Conservation (phyloP, 2,797 vertebrate species). For the Onychomys torridus region DNA sequence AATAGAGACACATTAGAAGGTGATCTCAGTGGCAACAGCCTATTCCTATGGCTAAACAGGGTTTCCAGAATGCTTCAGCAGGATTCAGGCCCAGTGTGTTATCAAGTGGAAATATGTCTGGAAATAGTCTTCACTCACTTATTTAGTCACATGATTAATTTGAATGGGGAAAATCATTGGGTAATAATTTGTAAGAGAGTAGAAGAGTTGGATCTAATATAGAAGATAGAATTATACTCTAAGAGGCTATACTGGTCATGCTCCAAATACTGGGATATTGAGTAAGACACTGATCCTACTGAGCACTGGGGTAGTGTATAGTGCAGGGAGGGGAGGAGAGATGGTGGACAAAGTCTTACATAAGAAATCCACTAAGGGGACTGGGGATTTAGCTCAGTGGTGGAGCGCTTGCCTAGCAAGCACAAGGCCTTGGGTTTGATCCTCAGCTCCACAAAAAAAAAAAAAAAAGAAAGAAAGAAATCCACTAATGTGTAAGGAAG, state of each 20-base stretch:
- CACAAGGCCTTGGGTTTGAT: no score
- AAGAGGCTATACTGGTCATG: neutral
- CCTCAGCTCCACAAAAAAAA: no score
- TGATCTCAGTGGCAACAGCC: neutral
- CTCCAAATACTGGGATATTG: neutral
- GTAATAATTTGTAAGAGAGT: neutral
- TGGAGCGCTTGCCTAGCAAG: no score
- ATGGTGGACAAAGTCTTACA: neutral
- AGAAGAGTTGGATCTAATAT: neutral
- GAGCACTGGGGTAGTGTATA: no score
- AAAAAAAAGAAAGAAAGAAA: no score
- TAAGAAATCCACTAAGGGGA: no score
- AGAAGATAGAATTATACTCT: neutral
- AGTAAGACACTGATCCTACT: neutral
- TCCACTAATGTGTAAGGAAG: neutral
- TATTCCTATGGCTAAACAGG: neutral
- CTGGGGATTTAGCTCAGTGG: no score
- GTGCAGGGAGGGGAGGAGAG: neutral
- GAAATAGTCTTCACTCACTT: slow-evolving; percentile 18
- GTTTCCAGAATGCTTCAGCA: neutral
- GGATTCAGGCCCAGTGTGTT: neutral
- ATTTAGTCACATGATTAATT: neutral
- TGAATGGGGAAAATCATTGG: neutral
- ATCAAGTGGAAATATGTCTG: neutral
- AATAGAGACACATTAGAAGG: neutral